Percentiles rank a stretch among this genome's conserved stretches.
Conservation (phyloP, 1,140 invertebrate species). For the Asobara japonica region DNA sequence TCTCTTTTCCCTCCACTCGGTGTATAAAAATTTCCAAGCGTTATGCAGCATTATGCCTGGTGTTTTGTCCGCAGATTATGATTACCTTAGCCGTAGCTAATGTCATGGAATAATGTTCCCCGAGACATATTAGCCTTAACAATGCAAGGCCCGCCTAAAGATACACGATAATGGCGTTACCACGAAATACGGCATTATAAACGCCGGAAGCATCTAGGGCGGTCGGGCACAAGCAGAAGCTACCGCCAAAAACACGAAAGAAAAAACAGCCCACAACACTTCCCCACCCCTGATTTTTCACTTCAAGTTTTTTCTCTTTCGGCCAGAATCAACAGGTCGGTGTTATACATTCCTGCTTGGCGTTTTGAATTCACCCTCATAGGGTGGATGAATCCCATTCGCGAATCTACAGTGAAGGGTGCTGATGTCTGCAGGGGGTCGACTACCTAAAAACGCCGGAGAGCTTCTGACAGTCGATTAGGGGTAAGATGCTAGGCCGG, state of each 20-base stretch:
- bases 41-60: background rate
- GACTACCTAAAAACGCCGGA: slow-evolving; percentile 29
- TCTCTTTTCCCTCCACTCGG: background rate
- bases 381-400: slow-evolving; percentile 57
- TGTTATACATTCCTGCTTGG: slow-evolving; percentile 63
- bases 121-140: background rate
- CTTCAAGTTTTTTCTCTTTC: background rate
- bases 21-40: slow-evolving; percentile 25
- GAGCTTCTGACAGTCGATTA: slow-evolving; percentile 63
- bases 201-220: background rate
- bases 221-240: background rate
- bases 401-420: slow-evolving; percentile 57
- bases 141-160: background rate
- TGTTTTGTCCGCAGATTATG: slow-evolving; percentile 26
- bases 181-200: background rate
- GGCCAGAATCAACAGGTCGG: slow-evolving; percentile 63
- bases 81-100: slow-evolving; percentile 23
- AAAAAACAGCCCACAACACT: background rate
- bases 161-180: background rate
- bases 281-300: background rate
- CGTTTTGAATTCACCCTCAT: slow-evolving; percentile 64
- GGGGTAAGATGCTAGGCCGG: slow-evolving; percentile 52
- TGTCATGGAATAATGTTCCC: slow-evolving; percentile 18
- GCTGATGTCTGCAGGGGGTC: background rate
- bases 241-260: background rate